Evolutionary conservation across 2,113 vertebrate genomes (phyloP).

Genomic region (Sialia sialis): DNA sequence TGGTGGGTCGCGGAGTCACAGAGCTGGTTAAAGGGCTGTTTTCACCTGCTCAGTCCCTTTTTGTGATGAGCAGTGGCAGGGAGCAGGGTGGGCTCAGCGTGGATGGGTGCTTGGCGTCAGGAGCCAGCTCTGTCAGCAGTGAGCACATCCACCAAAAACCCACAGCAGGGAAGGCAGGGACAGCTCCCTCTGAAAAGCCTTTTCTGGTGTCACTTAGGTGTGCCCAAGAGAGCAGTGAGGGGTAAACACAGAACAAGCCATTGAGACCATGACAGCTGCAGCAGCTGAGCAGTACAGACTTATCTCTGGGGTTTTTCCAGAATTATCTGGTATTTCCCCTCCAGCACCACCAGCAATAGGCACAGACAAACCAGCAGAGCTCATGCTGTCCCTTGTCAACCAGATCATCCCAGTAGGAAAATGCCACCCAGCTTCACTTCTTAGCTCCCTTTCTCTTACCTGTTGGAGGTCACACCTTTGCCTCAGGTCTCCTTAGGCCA

Average conservation of each 20-base stretch:
- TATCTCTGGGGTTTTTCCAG: neutral
- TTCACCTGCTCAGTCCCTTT: neutral
- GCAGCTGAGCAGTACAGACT: neutral
- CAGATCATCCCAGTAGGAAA: neutral
- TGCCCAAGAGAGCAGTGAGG: neutral
- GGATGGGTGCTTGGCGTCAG: rapidly evolving
- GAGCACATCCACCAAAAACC: neutral
- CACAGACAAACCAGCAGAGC: neutral
- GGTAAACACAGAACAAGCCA: neutral
- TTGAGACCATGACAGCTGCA: neutral
- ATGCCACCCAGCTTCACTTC: neutral
- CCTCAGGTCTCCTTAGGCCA: neutral
- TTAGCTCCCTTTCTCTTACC: neutral
- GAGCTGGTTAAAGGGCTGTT: neutral
- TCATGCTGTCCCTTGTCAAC: rapidly evolving
- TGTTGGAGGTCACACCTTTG: neutral
- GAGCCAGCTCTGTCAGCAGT: neutral
- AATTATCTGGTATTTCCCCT: neutral
- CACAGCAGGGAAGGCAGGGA: neutral
- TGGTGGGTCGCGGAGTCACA: neutral
- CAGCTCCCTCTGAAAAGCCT: neutral
- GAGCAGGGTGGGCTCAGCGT: neutral
- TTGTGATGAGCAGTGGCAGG: neutral
- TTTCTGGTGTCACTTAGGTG: neutral
- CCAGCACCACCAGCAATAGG: neutral